phyloP scores from a whole-genome alignment of 2,888 invertebrate species.

The Microplitis manilae region DNA sequence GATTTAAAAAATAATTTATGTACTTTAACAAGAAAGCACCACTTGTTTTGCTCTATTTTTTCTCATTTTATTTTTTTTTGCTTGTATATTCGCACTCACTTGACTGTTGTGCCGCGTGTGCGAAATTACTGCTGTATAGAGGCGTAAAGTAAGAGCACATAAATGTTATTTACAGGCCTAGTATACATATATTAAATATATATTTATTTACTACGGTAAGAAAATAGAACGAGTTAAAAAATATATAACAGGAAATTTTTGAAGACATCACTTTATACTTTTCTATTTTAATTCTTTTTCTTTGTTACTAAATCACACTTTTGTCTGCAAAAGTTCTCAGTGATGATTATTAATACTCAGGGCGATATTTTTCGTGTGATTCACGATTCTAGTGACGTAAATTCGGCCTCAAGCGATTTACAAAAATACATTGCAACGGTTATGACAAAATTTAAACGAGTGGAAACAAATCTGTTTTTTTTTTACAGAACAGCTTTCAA shows the following conservation, averaged over 20 bases:
- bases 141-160: slow-evolving; percentile 33
- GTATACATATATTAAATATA: too few species aligned
- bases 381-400: slow-evolving; percentile 6
- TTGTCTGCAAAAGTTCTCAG: slow-evolving; percentile 46
- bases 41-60: slow-evolving; percentile 16
- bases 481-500: too few species aligned
- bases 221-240: too few species aligned
- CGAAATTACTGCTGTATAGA: slow-evolving; percentile 43
- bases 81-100: slow-evolving; percentile 22
- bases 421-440: slow-evolving; percentile 47
- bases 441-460: slow-evolving; percentile 19
- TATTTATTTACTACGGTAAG: neutral
- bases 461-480: too few species aligned
- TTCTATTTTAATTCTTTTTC: neutral
- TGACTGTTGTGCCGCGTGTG: slow-evolving; percentile 35
- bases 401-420: slow-evolving; percentile 16
- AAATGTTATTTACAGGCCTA: slow-evolving; percentile 45
- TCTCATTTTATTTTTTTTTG: slow-evolving; percentile 2
- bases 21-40: slow-evolving; percentile 48
- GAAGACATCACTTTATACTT: too few species aligned
- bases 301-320: slow-evolving; percentile 41
- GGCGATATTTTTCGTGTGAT: slow-evolving; percentile 20
- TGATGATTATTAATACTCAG: slow-evolving; percentile 37
- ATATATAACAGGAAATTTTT: too few species aligned
- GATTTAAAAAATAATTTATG: slow-evolving; percentile 46